These are phyloP conservation scores for Megatriorchis doriae DNA, from an alignment of 2,113 vertebrate species.

Conservation along the genomic window DNA sequence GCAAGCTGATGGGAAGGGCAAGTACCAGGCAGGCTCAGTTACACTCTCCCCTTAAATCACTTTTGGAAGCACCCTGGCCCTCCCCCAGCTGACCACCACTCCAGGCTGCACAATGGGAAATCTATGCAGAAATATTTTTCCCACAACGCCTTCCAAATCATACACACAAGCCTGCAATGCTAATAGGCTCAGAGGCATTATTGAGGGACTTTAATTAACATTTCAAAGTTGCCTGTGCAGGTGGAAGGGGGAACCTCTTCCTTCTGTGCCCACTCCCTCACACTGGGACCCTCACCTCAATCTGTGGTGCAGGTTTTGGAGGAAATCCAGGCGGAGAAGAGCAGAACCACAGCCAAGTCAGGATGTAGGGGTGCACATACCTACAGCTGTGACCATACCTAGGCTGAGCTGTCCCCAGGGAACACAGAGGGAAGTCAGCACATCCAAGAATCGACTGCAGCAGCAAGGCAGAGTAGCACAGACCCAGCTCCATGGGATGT, in stretches of 20 bases:
- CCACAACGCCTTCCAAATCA: conserved; percentile 40
- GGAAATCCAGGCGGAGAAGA: neutral
- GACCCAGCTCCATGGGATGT: neutral
- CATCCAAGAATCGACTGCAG: neutral
- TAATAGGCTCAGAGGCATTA: neutral
- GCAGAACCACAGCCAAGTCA: neutral
- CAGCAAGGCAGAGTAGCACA: neutral
- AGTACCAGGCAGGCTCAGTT: neutral
- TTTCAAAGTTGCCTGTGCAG: neutral
- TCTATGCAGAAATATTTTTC: conserved; percentile 47
- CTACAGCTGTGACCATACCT: neutral
- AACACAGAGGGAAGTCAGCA: neutral
- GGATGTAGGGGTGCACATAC: fast-evolving
- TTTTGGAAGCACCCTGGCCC: neutral
- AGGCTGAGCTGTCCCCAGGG: neutral
- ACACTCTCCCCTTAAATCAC: neutral
- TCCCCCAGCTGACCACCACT: neutral
- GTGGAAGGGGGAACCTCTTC: neutral
- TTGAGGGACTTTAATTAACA: neutral
- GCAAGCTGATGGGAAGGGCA: fast-evolving
- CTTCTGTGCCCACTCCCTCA: fast-evolving
- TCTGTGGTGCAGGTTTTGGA: neutral
- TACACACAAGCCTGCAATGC: conserved; percentile 13
- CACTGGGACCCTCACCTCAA: neutral
- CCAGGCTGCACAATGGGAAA: neutral